Conservation (phyloP, 2,888 invertebrate species). For the Dermolepida albohirtum region DNA sequence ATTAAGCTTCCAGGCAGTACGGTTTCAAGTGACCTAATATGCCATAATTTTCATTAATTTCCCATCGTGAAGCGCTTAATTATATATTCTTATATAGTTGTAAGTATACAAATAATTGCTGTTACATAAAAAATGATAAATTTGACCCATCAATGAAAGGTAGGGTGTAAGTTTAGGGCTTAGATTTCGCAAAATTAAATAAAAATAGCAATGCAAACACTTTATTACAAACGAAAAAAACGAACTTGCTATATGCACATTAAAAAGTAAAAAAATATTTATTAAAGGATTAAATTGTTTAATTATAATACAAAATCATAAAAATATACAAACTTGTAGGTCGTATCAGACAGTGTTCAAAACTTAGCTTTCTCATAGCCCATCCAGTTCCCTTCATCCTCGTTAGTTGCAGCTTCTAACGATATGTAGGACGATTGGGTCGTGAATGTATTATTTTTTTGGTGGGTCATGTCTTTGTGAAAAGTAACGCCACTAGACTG, state of each 20-base stretch:
- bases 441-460: constrained; percentile 3
- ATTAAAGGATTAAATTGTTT: constrained; percentile 9
- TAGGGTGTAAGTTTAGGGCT: no score
- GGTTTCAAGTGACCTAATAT: no score
- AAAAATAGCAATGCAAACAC: constrained; percentile 9
- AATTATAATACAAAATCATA: constrained; percentile 15
- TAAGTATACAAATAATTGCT: no score
- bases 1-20: no score
- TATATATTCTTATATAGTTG: no score
- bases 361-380: constrained; percentile 62
- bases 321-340: constrained; percentile 15
- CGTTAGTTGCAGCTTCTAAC: constrained; percentile 17
- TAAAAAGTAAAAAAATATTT: constrained; percentile 26
- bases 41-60: no score
- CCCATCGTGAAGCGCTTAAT: no score
- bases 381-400: constrained; percentile 61
- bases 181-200: constrained; percentile 5
- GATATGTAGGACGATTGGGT: not conserved
- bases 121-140: no score
- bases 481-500: constrained; percentile 52
- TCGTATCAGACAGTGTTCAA: constrained; percentile 49
- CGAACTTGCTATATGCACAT: constrained; percentile 28
- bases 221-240: constrained; percentile 23
- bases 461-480: constrained; percentile 3
- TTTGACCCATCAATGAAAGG: no score